Percentiles rank a stretch among this genome's conserved stretches.
Conservation (phyloP, 2,888 invertebrate genomes). For the Melanostoma mellinum region DNA sequence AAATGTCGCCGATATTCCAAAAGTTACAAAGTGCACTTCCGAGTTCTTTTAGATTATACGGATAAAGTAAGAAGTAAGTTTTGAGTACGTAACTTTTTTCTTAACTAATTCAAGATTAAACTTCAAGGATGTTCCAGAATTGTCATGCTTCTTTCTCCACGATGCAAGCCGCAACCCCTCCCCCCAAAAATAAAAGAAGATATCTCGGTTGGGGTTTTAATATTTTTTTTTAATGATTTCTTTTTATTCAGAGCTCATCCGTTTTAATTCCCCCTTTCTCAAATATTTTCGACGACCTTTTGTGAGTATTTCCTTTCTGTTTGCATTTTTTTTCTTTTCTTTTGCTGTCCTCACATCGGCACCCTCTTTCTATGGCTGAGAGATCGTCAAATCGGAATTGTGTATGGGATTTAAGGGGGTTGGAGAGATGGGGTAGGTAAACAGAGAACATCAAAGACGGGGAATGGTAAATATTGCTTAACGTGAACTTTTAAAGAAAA, state of each 20-base stretch:
- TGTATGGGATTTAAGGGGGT: slow-evolving; percentile 14
- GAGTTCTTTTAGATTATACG: neutral
- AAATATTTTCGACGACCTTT: neutral
- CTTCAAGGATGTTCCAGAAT: slow-evolving; percentile 43
- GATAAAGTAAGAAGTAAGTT: slow-evolving; percentile 3
- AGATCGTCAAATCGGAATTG: slow-evolving; percentile 3
- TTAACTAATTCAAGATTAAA: slow-evolving; percentile 36
- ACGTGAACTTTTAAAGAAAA: slow-evolving; percentile 43
- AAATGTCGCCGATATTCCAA: neutral
- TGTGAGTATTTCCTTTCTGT: slow-evolving; percentile 11
- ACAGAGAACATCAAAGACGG: slow-evolving; percentile 51
- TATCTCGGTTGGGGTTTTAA: neutral
- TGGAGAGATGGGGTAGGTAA: slow-evolving; percentile 53
- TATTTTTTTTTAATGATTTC: neutral
- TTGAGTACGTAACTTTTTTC: neutral
- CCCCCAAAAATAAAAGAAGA: neutral
- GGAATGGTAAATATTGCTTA: slow-evolving; percentile 55
- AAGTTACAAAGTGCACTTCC: neutral
- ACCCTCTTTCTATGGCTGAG: neutral
- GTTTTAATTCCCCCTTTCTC: neutral
- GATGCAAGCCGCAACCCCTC: neutral
- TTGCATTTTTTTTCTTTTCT: neutral
- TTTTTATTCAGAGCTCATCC: neutral
- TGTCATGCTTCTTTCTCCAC: neutral
- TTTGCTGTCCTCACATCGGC: neutral